These are phyloP conservation scores for Lasioglossum leucozonium DNA, from an alignment of 2,888 invertebrate species.

Conservation along the genomic window DNA sequence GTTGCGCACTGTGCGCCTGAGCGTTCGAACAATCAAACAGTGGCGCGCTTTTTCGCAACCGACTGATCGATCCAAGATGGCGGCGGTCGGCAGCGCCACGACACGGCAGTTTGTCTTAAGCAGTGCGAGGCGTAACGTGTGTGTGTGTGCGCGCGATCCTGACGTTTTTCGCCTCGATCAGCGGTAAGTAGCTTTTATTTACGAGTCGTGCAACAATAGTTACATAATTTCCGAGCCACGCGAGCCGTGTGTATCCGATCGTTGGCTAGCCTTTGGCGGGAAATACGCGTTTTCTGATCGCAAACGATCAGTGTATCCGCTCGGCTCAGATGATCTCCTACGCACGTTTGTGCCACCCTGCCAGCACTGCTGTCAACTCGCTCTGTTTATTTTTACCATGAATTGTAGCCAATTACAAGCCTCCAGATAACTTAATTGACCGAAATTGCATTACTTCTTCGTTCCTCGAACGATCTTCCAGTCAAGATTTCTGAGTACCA, in stretches of 20 bases:
- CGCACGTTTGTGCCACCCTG: constrained; percentile 75
- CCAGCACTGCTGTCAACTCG: constrained; percentile 65
- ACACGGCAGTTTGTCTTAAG: constrained; percentile 72
- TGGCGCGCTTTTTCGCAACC: constrained; percentile 31
- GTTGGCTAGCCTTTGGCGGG: constrained; percentile 54
- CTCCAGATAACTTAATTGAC: constrained; percentile 52
- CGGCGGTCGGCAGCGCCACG: constrained; percentile 67
- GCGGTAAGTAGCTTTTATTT: constrained; percentile 83
- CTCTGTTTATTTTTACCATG: constrained; percentile 71
- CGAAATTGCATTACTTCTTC: constrained; percentile 40
- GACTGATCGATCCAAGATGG: constrained; percentile 77
- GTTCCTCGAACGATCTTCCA: constrained; percentile 24
- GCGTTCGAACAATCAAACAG: constrained; percentile 24
- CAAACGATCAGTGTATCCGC: constrained; percentile 42
- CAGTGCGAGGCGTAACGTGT: constrained; percentile 73
- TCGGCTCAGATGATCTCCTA: constrained; percentile 70
- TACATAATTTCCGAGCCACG: constrained; percentile 78
- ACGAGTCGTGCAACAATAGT: constrained; percentile 78
- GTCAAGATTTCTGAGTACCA: constrained; percentile 38
- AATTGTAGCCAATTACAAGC: constrained; percentile 61
- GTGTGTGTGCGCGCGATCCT: constrained; percentile 79
- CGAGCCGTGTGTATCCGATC: constrained; percentile 47
- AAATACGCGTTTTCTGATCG: constrained; percentile 43
- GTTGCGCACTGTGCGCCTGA: neutral
- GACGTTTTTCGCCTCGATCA: constrained; percentile 82